Conservation (phyloP, 2,113 vertebrate genomes). For the Dendrocopos noguchii region DNA sequence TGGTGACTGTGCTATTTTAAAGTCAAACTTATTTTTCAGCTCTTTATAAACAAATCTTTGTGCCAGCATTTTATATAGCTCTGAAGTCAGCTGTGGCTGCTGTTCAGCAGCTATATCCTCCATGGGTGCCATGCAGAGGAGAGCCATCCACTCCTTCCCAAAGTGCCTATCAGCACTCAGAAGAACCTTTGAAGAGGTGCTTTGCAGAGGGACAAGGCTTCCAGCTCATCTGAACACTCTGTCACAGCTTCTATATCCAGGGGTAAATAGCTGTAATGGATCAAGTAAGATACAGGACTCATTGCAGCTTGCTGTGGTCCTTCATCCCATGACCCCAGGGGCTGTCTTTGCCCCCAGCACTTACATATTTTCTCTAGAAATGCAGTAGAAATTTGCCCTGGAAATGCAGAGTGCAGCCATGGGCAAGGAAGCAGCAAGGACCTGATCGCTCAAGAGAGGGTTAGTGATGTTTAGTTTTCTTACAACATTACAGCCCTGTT, state of each 20-base stretch:
- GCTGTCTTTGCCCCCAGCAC: background rate
- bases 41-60: constrained; percentile 6
- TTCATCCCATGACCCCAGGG: background rate
- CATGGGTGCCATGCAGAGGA: background rate
- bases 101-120: background rate
- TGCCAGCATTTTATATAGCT: constrained; percentile 35
- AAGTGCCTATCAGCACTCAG: fast-evolving
- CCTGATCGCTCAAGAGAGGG: background rate
- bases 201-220: background rate
- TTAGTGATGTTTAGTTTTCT: constrained; percentile 1
- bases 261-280: background rate
- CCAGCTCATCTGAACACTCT: background rate
- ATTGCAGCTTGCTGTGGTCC: background rate
- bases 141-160: background rate
- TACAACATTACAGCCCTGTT: background rate
- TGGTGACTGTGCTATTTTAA: constrained; percentile 38
- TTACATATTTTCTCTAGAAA: background rate
- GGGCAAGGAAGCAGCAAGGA: background rate
- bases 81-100: background rate
- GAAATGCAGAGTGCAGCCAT: background rate
- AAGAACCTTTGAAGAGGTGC: background rate
- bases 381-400: background rate
- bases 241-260: background rate
- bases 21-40: constrained; percentile 43
- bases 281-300: background rate